Conservation (phyloP, 2,797 vertebrate species). For the Sarcoramphus papa region DNA sequence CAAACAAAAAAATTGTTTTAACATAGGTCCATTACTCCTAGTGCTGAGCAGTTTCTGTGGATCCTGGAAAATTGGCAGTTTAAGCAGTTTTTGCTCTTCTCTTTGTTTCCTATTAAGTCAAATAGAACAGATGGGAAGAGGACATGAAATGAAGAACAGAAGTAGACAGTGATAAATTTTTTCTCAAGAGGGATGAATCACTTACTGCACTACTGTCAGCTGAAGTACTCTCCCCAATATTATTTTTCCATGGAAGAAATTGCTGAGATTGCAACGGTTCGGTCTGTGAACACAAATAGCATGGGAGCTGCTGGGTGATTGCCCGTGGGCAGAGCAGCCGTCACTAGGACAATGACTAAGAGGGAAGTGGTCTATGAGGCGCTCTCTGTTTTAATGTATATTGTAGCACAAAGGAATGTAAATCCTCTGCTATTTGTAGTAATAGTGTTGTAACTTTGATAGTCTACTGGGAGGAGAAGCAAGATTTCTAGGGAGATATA, state of each 20-base stretch:
- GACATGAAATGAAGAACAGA: slow-evolving; percentile 30
- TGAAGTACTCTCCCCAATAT: slow-evolving; percentile 11
- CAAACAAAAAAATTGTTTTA: background rate
- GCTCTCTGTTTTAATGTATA: background rate
- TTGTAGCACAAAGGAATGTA: background rate
- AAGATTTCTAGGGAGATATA: background rate
- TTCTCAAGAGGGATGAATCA: slow-evolving; percentile 47
- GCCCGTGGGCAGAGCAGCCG: background rate
- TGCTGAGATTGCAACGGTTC: background rate
- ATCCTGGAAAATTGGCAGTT: background rate
- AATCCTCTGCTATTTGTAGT: background rate
- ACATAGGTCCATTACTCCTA: background rate
- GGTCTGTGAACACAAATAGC: background rate
- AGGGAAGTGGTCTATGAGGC: background rate
- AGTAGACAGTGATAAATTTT: slow-evolving; percentile 36
- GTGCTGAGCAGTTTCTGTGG: background rate
- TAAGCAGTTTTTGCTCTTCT: background rate
- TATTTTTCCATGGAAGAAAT: slow-evolving; percentile 32
- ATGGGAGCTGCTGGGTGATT: background rate
- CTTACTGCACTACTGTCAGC: slow-evolving; percentile 23
- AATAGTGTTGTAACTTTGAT: background rate
- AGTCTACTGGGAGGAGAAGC: background rate
- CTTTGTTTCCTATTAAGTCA: slow-evolving; percentile 33
- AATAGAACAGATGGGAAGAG: slow-evolving; percentile 45
- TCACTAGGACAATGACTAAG: background rate